Base-by-base conservation (phyloP, 2,888 invertebrate species). In the Chymomyza fuscimana region DNA sequence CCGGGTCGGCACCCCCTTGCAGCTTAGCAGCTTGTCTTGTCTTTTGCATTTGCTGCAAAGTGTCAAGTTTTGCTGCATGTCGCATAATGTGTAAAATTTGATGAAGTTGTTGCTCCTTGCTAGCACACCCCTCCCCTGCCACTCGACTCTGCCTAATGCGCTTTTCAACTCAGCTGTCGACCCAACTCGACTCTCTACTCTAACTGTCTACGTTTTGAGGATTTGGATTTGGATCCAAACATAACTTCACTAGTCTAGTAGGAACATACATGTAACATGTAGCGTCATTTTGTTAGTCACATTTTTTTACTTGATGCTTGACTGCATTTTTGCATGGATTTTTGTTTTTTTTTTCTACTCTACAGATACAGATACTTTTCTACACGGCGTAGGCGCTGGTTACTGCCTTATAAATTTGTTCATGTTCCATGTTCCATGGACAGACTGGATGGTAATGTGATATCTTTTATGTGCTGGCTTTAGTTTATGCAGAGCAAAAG, bases 51-150 rank as follows among this genome's bases (percentile, higher is more conserved):
- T 75, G 72, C 77, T 78, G 80, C 82, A 80, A 77, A 77, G 80
- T 87, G 89, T 89, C 88, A 89, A 81, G 80, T 81, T 81, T 67
- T 81, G 73, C 81, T 67, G 73, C 78, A 77, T 89, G 89, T 89
- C 88, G 88, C 89, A 89, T 89, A 88, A 89, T 82, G 79, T 89
- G 80, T 75, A 78, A 88, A 89, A 89, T 89, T 89, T 89, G 86
- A 86, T 86, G 88, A 84, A 88, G 88, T 88, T 87, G 71, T 76
- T 73, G 29, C 51, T 52, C 54, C 16, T 5, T 19, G 46, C 62
- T 46, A 7, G 19, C 22, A 36, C 36, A 16, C 2, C 32, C 32
- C 32, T 5, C 32, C 9, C 32, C 32, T 32, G 2, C 32, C 9
- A 32, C 32, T 32, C 32, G 12, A 5, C 0, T 12, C 40, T 15